These are phyloP conservation scores for Passer domesticus DNA, from an alignment of 2,113 vertebrate species.

Conservation along the genomic window DNA sequence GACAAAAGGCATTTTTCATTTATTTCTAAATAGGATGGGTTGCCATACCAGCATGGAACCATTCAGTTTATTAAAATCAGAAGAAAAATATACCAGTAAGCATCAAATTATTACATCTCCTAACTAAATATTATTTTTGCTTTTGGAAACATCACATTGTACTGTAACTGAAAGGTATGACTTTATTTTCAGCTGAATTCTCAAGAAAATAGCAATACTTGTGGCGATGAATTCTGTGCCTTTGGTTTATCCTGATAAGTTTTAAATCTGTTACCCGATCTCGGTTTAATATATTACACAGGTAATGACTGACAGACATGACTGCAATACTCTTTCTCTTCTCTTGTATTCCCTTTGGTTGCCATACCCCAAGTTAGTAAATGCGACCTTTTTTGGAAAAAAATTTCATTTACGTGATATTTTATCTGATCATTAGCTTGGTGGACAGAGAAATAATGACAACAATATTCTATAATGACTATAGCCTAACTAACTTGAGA, in stretches of 20 bases:
- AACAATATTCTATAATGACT: background rate
- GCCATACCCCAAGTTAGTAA: background rate
- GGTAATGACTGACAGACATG: background rate
- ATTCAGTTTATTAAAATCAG: background rate
- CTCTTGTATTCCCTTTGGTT: background rate
- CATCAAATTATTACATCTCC: background rate
- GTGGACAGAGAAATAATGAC: background rate
- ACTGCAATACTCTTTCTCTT: background rate
- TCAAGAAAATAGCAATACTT: background rate
- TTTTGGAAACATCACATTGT: background rate
- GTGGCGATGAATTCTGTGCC: background rate
- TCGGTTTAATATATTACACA: background rate
- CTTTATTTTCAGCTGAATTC: background rate
- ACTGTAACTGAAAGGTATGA: background rate
- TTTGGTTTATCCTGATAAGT: background rate
- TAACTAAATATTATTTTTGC: background rate
- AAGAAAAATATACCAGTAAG: background rate
- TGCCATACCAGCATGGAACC: background rate
- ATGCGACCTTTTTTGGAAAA: accelerated
- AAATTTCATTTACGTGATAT: accelerated
- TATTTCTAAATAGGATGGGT: background rate
- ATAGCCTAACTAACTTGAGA: background rate
- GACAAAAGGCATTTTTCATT: background rate
- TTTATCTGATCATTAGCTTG: background rate
- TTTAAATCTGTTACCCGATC: background rate